Conservation (phyloP, 1,140 invertebrate genomes). For the Drosophila insularis region DNA sequence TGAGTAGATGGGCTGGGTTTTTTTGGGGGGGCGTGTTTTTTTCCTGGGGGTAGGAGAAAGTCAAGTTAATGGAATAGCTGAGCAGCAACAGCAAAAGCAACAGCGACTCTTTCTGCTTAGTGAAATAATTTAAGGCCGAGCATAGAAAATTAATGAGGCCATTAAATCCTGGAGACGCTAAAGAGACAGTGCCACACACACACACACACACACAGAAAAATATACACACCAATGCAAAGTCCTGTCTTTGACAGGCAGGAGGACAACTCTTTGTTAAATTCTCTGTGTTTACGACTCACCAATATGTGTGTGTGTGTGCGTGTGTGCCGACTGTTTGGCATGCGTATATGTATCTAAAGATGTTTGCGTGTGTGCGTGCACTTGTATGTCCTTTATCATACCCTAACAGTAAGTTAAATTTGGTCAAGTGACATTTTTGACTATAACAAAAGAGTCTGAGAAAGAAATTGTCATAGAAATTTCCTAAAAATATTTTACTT, state of each 20-base stretch:
- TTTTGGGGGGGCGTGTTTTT: slow-evolving; percentile 20
- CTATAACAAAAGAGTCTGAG: neutral
- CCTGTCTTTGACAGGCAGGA: slow-evolving; percentile 39
- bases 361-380: slow-evolving; percentile 30
- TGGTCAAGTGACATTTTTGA: slow-evolving; percentile 26
- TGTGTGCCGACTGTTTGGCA: slow-evolving; percentile 34
- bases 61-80: slow-evolving; percentile 77
- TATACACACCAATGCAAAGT: slow-evolving; percentile 12
- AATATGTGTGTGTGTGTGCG: slow-evolving; percentile 23
- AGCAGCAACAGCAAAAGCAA: slow-evolving; percentile 49
- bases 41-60: slow-evolving; percentile 17
- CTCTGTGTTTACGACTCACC: slow-evolving; percentile 53
- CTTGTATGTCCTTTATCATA: slow-evolving; percentile 50
- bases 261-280: slow-evolving; percentile 71
- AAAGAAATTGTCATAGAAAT: too few species aligned
- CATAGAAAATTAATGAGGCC: slow-evolving; percentile 81
- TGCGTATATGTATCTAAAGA: slow-evolving; percentile 21
- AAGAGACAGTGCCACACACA: slow-evolving; percentile 58
- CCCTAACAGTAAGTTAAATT: slow-evolving; percentile 42
- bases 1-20: slow-evolving; percentile 8
- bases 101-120: slow-evolving; percentile 28
- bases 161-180: slow-evolving; percentile 78
- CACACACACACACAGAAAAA: slow-evolving; percentile 36
- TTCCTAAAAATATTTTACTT: too few species aligned
- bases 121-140: slow-evolving; percentile 80